phyloP scores from a whole-genome alignment of 1,140 invertebrate species.

The Oppia nitens region DNA sequence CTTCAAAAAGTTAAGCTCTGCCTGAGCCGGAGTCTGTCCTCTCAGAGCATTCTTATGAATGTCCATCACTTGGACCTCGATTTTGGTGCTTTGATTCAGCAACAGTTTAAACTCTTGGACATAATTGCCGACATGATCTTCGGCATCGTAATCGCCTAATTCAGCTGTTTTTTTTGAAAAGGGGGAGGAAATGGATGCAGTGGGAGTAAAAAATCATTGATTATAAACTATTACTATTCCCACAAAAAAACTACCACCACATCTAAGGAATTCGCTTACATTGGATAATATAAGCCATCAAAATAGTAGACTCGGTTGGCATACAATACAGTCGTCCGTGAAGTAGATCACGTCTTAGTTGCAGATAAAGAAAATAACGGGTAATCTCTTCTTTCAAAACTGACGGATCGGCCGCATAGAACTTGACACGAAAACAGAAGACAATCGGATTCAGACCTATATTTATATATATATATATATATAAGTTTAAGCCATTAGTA shows the following conservation, averaged over 20 bases:
- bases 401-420: slow-evolving; percentile 77
- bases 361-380: slow-evolving; percentile 79
- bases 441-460: slow-evolving; percentile 65
- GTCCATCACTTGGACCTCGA: slow-evolving; percentile 77
- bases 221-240: neutral
- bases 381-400: slow-evolving; percentile 68
- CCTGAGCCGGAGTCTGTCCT: slow-evolving; percentile 34
- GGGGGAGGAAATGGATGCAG: neutral
- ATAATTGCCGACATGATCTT: slow-evolving; percentile 73
- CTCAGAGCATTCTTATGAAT: slow-evolving; percentile 51
- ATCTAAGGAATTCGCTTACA: slow-evolving; percentile 21
- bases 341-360: slow-evolving; percentile 78
- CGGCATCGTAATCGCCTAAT: slow-evolving; percentile 79
- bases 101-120: slow-evolving; percentile 75
- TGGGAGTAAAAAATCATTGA: neutral
- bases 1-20: slow-evolving; percentile 66
- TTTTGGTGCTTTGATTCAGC: slow-evolving; percentile 68
- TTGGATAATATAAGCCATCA: slow-evolving; percentile 82
- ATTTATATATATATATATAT: neutral
- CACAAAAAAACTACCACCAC: slow-evolving; percentile 1
- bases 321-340: slow-evolving; percentile 87
- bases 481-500: slow-evolving; percentile 21
- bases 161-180: slow-evolving; percentile 45
- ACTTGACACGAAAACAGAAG: slow-evolving; percentile 83
- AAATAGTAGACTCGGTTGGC: slow-evolving; percentile 59